Evolutionary conservation across 2,888 invertebrate genomes (phyloP).

Genomic region (Leucania comma): DNA sequence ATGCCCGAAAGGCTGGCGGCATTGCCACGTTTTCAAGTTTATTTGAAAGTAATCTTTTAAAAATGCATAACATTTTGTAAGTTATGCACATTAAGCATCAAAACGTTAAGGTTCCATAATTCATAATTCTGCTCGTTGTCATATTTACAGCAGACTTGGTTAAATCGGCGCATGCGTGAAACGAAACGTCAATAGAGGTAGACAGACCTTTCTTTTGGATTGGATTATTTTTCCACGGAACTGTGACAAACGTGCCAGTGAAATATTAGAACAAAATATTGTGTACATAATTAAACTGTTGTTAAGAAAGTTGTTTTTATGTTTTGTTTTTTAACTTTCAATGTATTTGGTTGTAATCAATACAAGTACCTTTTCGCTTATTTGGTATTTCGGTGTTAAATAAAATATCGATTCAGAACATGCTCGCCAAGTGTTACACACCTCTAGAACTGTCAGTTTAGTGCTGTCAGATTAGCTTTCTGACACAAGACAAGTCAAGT

Average conservation of each 20-base stretch:
- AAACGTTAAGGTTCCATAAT: background rate
- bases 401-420: conserved; percentile 3
- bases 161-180: conserved; percentile 64
- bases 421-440: conserved; percentile 1
- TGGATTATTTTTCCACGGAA: background rate
- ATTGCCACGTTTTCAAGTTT: too few species aligned
- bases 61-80: background rate
- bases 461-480: conserved; percentile 14
- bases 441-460: conserved; percentile 48
- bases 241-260: conserved; percentile 10
- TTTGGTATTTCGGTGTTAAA: background rate
- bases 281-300: background rate
- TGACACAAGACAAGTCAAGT: background rate
- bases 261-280: background rate
- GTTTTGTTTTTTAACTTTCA: background rate
- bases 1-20: too few species aligned
- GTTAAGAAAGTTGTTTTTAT: background rate
- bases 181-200: conserved; percentile 57
- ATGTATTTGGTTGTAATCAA: background rate
- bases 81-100: background rate
- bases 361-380: background rate
- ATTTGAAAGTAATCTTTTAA: background rate
- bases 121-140: background rate
- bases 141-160: background rate
- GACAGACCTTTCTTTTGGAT: background rate